A percentile compares a stretch with the other conserved stretches of the same genome.
phyloP scores from a whole-genome alignment of 2,888 invertebrate species.

The Diaphora mendica region DNA sequence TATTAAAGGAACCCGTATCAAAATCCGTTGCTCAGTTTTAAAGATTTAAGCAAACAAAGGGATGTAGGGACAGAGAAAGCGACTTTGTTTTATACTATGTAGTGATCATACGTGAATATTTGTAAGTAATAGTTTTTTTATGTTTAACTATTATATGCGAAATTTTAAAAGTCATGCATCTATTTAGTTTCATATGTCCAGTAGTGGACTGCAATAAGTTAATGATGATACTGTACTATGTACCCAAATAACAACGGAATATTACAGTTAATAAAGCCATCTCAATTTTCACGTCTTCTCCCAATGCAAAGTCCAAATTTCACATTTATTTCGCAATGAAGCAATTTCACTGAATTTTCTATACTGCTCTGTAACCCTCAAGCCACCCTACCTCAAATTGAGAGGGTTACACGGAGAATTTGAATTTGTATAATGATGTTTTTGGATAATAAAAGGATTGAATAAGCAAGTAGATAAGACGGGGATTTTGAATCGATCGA shows the following conservation, averaged over 20 bases:
- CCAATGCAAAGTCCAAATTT: constrained; percentile 22
- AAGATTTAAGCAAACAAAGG: no score
- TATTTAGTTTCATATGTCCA: no score
- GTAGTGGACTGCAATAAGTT: no score
- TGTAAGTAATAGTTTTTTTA: background rate
- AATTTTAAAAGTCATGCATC: no score
- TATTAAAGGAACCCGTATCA: no score
- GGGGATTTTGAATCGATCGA: constrained; percentile 47
- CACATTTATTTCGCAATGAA: constrained; percentile 42
- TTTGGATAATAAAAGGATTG: constrained; percentile 62
- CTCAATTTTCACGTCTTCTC: background rate
- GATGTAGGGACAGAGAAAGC: no score
- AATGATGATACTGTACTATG: background rate
- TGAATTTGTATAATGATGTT: constrained; percentile 62
- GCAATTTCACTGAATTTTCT: constrained; percentile 43
- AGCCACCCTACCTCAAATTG: constrained; percentile 49
- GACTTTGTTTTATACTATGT: no score
- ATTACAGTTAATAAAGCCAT: background rate
- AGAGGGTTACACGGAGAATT: constrained; percentile 53
- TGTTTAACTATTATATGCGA: no score
- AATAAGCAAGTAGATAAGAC: constrained; percentile 54
- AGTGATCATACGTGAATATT: no score
- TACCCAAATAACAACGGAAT: background rate
- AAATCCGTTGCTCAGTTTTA: no score
- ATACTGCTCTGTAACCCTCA: constrained; percentile 31